Percentiles rank a stretch among this genome's conserved stretches.
Conservation (phyloP, 2,888 invertebrate species). For the Pseudoips prasinana region DNA sequence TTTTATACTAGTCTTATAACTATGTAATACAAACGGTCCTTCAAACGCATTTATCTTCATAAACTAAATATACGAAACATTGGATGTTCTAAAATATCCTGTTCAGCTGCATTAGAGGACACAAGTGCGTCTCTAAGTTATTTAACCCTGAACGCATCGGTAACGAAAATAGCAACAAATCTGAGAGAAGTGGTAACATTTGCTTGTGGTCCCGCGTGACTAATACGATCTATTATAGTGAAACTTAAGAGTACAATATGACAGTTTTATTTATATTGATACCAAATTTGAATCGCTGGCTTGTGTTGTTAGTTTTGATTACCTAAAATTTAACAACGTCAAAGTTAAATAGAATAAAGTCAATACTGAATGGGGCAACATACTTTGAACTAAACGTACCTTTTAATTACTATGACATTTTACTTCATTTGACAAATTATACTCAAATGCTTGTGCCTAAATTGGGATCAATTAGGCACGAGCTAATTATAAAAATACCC, state of each 20-base stretch:
- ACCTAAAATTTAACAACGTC: conserved; percentile 1
- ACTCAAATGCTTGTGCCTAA: conserved; percentile 38
- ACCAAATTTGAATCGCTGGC: conserved; percentile 8
- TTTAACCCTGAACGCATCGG: conserved; percentile 75
- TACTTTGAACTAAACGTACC: too few relatives aligned
- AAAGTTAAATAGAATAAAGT: not conserved
- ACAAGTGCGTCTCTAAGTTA: conserved; percentile 60
- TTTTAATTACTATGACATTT: conserved; percentile 29
- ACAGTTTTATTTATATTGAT: conserved; percentile 12
- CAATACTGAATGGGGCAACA: too few relatives aligned
- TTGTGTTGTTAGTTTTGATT: conserved; percentile 15
- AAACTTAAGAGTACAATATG: conserved; percentile 16
- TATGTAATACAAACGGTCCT: conserved; percentile 31
- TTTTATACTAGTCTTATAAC: conserved; percentile 15
- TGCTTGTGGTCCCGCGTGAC: conserved; percentile 49
- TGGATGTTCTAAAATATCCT: conserved; percentile 53
- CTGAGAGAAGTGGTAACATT: conserved; percentile 54
- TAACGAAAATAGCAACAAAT: conserved; percentile 64
- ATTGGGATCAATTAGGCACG: conserved; percentile 51
- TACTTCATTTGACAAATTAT: conserved; percentile 51
- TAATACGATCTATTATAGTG: conserved; percentile 50
- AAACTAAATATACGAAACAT: conserved; percentile 54
- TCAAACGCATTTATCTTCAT: conserved; percentile 46
- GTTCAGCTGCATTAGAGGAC: conserved; percentile 47
- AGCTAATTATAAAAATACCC: conserved; percentile 48